Evolutionary conservation across 2,113 vertebrate species (phyloP), one percentile per base, ranked within the genome.

Genomic region (Dunckerocampus dactyliophorus): DNA sequence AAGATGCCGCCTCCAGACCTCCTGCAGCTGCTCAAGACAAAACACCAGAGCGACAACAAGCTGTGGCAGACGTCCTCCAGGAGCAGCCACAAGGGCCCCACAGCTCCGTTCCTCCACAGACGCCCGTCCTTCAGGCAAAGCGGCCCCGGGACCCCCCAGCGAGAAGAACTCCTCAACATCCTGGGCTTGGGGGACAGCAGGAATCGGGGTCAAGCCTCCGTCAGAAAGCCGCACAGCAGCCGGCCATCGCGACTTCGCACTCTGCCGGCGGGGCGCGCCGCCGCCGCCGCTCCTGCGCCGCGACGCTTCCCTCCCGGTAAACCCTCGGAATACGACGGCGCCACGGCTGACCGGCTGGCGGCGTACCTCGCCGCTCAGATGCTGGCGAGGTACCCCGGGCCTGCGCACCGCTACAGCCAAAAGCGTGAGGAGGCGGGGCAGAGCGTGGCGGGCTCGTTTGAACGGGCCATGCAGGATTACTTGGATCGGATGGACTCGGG

Each of bases 1-100:
- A 93, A 94, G 84, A 95, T 97, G 49, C 93, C 94, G 34, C 94
- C 95, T 0, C 94, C 93, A 79, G 94, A 97, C 71, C 89, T 98
- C 66, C 75, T 97, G 67, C 91, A 94, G 69, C 92, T 96, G 90
- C 77, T 98, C 55, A 92, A 87, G 83, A 87, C 68, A 1, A 89
- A 90, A 16, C 76, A 12, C 84, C 92, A 92, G 71, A 90, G 80
- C 16, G 80, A 72, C 88, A 6, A 89, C 71, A 89, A 83, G 67
- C 52, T 89, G 58, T 83, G 89, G 39, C 89, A 67, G 51, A 77
- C 82, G 0, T 84, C 90, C 50, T 50, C 87, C 43, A 90, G 87
- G 79, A 92, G 90, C 74, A 92, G 85, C 65, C 88, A 84, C 69
- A 92, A 85, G 54, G 72, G 82, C 8, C 89, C 88, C 1, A 83